Percentiles rank a stretch among this genome's conserved stretches.
Evolutionary conservation across 2,797 vertebrate species (phyloP).

Genomic region (Eptatretus atami): DNA sequence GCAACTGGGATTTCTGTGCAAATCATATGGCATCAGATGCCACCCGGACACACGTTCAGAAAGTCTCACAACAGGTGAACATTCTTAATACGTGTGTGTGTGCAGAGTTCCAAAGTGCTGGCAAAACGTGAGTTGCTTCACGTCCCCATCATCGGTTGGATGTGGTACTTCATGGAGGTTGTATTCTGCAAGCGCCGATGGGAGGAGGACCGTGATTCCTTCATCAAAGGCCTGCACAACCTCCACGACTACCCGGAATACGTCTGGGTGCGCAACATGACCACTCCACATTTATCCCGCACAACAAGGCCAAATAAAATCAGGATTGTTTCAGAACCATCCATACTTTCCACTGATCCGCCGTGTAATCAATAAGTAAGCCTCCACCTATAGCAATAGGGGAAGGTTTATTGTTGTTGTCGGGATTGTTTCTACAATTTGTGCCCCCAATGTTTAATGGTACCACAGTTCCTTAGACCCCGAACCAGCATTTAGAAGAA

Average conservation of each 20-base stretch:
- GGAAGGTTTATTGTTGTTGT: too few species aligned
- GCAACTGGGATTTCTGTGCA: too few species aligned
- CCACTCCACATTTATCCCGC: background rate
- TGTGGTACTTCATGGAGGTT: slow-evolving; percentile 94
- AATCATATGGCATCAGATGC: background rate
- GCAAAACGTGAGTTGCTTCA: slow-evolving; percentile 76
- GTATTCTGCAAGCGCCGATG: slow-evolving; percentile 92
- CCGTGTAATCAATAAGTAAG: too few species aligned
- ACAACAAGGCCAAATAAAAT: too few species aligned
- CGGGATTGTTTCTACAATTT: too few species aligned
- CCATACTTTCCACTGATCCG: too few species aligned
- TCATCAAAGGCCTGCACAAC: slow-evolving; percentile 30
- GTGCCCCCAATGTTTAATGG: too few species aligned
- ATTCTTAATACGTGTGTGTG: background rate
- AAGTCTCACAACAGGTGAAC: slow-evolving; percentile 2
- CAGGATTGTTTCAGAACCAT: too few species aligned
- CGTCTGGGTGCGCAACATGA: slow-evolving; percentile 58
- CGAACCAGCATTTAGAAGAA: too few species aligned
- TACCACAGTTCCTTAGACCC: too few species aligned
- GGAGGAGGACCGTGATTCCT: slow-evolving; percentile 67
- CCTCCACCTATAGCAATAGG: too few species aligned
- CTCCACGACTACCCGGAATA: slow-evolving; percentile 64
- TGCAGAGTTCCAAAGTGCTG: slow-evolving; percentile 76
- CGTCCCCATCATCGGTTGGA: slow-evolving; percentile 90
- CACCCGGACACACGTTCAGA: background rate